Conservation (phyloP, 2,888 invertebrate genomes). For the Ormyrus rosae region DNA sequence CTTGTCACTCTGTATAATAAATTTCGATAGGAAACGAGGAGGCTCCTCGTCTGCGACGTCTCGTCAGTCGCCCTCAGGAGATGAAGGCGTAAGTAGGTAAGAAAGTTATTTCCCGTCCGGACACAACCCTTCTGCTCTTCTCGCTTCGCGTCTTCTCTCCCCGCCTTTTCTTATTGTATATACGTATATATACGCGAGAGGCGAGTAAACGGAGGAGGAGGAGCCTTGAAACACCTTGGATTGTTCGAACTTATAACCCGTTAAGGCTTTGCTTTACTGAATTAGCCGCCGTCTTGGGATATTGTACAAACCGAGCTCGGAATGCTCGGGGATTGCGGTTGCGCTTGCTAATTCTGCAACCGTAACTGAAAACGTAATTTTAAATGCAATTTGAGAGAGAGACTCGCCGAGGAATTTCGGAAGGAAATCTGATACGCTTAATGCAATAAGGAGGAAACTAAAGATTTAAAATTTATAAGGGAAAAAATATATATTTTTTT, state of each 20-base stretch:
- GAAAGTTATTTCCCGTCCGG: constrained; percentile 76
- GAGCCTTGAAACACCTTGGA: constrained; percentile 26
- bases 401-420: no score
- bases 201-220: neutral
- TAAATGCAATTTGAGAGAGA: no score
- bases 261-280: constrained; percentile 28
- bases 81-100: constrained; percentile 76
- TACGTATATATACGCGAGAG: constrained; percentile 16
- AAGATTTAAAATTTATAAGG: no score
- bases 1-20: constrained; percentile 57
- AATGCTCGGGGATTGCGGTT: constrained; percentile 11
- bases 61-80: constrained; percentile 69
- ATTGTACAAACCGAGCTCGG: constrained; percentile 13
- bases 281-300: constrained; percentile 32
- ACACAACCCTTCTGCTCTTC: constrained; percentile 62
- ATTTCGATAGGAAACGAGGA: constrained; percentile 57
- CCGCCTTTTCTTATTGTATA: neutral
- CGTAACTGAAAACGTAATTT: no score
- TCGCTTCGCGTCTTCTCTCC: neutral
- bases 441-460: no score
- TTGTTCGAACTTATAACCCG: constrained; percentile 33
- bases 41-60: constrained; percentile 29
- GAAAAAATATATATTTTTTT: neutral
- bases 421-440: no score
- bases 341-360: neutral